Evolutionary conservation across 2,797 vertebrate species (phyloP).

Genomic region (Chaunax sp.): DNA sequence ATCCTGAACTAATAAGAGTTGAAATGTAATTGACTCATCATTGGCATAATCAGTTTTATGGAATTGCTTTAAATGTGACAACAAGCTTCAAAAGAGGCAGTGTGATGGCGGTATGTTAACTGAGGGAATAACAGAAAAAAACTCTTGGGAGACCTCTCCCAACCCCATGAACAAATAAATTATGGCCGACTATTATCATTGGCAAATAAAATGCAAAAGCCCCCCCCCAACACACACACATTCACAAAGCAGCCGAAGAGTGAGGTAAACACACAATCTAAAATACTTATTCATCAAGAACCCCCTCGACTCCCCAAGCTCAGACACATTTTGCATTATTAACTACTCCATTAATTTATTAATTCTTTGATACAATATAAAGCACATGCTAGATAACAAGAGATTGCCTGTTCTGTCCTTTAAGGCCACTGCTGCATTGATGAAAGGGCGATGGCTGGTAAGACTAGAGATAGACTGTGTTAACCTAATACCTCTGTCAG

Average conservation of each 20-base stretch:
- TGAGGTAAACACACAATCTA: conserved; percentile 44
- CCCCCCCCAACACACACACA: conserved; percentile 16
- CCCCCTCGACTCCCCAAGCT: background rate
- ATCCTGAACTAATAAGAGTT: conserved; percentile 82
- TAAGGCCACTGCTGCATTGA: conserved; percentile 3
- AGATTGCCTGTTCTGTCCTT: conserved; percentile 7
- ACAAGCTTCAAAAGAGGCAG: conserved; percentile 64
- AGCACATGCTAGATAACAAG: conserved; percentile 32
- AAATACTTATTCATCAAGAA: conserved; percentile 44
- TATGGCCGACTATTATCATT: conserved; percentile 52
- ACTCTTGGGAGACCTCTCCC: conserved; percentile 51
- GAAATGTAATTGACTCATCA: conserved; percentile 81
- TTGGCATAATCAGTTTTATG: conserved; percentile 77
- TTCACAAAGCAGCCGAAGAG: conserved; percentile 19
- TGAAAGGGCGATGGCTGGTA: conserved; percentile 22
- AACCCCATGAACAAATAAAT: conserved; percentile 46
- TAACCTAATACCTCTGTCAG: conserved; percentile 58
- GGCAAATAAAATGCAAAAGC: conserved; percentile 59
- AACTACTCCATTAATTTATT: conserved; percentile 26
- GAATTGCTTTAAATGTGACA: conserved; percentile 78
- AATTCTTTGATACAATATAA: conserved; percentile 30
- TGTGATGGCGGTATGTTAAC: conserved; percentile 49
- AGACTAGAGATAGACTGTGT: conserved; percentile 35
- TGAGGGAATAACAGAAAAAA: conserved; percentile 33
- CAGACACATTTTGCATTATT: conserved; percentile 36